Evolutionary conservation across 2,113 vertebrate genomes (phyloP), one percentile per base, ranked within the genome.

Genomic region (Phoenicopterus ruber): DNA sequence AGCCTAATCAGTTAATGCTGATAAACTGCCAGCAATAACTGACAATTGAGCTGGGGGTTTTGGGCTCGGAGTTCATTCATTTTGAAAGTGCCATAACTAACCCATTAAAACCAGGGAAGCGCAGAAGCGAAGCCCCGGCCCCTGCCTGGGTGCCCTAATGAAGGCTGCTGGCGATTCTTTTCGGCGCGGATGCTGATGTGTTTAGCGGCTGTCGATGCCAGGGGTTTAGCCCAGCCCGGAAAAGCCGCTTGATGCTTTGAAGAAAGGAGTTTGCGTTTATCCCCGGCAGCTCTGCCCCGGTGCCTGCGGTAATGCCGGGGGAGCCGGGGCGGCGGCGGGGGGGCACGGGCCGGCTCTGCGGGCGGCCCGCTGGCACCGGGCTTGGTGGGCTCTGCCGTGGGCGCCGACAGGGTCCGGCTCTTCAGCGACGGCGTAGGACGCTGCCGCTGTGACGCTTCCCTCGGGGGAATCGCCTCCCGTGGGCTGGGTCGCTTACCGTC

Each of bases 1-100:
- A 97, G 97, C 62, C 96, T 98, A 98, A 98, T 98, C 98, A 97
- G 98, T 97, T 98, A 97, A 98, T 96, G 96, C 98, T 98, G 98
- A 98, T 98, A 98, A 98, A 98, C 98, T 97, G 98, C 98, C 97
- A 96, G 97, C 98, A 98, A 97, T 98, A 98, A 98, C 98, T 97
- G 98, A 97, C 98, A 98, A 97, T 97, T 94, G 97, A 96, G 83
- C 96, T 44, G 88, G 89, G 80, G 91, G 94, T 82, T 89, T 59
- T 81, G 91, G 86, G 97, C 96, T 80, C 54, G 31, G 82, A 96
- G 97, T 98, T 98, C 97, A 96, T 98, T 98, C 97, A 80, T 98
- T 98, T 87, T 95, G 94, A 91, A 97, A 97, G 97, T 90, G 96
- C 86, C 67, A 89, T 94, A 96, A 96, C 84, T 55, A 97, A 96